Conservation (phyloP, 2,888 invertebrate species). For the Clostera curtula region DNA sequence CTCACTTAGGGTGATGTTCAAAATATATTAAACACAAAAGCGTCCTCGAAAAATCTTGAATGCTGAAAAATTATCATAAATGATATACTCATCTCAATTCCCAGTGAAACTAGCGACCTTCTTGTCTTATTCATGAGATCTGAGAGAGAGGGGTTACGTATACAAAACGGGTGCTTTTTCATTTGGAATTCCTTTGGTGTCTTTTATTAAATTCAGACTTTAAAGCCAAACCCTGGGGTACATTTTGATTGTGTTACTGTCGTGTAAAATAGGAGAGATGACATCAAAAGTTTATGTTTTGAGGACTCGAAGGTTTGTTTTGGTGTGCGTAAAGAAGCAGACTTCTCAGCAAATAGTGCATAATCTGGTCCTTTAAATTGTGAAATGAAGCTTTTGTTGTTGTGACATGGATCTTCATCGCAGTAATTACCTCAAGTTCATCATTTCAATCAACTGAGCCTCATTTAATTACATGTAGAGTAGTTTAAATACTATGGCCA, state of each 20-base stretch:
- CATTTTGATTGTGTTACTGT: slow-evolving; percentile 19
- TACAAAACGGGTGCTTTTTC: slow-evolving; percentile 26
- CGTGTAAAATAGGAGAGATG: slow-evolving; percentile 24
- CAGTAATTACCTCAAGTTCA: too few species aligned
- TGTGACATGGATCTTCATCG: too few species aligned
- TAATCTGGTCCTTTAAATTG: too few species aligned
- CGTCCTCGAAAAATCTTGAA: slow-evolving; percentile 11
- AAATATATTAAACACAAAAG: slow-evolving; percentile 5
- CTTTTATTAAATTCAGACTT: slow-evolving; percentile 24
- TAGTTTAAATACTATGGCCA: too few species aligned
- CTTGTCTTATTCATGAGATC: slow-evolving; percentile 34
- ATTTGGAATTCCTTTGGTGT: slow-evolving; percentile 26
- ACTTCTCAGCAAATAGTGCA: too few species aligned
- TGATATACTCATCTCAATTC: slow-evolving; percentile 27
- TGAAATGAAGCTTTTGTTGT: too few species aligned
- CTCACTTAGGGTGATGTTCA: too few species aligned
- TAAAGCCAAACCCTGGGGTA: slow-evolving; percentile 22
- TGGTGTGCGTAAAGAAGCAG: too few species aligned
- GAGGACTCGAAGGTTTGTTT: too few species aligned
- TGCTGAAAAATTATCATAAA: slow-evolving; percentile 26
- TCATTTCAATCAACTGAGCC: too few species aligned
- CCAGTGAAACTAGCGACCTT: slow-evolving; percentile 23
- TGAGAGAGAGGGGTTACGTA: slow-evolving; percentile 27
- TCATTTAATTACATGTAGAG: too few species aligned
- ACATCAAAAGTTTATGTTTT: too few species aligned